Base-by-base conservation (phyloP, 2,888 invertebrate species). In the Eristalinus sepulchralis region DNA sequence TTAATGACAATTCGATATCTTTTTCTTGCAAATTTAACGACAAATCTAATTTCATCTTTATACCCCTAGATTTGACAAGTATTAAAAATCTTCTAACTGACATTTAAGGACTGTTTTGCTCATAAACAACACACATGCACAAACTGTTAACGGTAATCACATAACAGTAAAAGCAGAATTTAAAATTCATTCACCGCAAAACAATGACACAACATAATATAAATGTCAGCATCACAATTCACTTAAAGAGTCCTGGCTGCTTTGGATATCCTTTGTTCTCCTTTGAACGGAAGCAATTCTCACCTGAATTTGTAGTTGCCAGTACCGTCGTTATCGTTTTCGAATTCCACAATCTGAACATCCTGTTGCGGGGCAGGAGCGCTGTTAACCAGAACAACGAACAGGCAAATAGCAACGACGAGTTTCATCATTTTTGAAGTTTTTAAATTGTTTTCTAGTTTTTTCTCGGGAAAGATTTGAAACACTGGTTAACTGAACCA, bases 261-360 rank as follows among this genome's bases (percentile, higher is more conserved):
- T n/a, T 47, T 47, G 47, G 47, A 47, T 47, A 47, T 47, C 47
- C 47, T 20, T 47, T n/a, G 17, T 8, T 2, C 17, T 39, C 39
- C n/a, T 39, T n/a, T n/a, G 17, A 17, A 17, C 17, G 6, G 3
- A 13, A 6, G n/a, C 17, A 6, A 17, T 47, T 75, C 89, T 90
- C 88, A 90, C 90, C 88, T 88, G 88, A 88, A 90, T 73, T 89
- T 89, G 72, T 89, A 90, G 72, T 90, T 89, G 76, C 90, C 90
- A 60, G 88, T 82, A 59, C 89, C 90, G 72, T 90, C 90, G 64
- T 90, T 90, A 36, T 89, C 88, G 75, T 89, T 89, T 75, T 76
- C 81, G 31, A 84, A 88, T 66, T 88, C 88, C 60, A 90, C 78
- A 68, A 90, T 76, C 72, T 87, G 77, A 17, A 89, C 89, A 22